These are phyloP conservation scores for Chrysolophus pictus DNA, from an alignment of 2,797 vertebrate species.

Conservation along the genomic window DNA sequence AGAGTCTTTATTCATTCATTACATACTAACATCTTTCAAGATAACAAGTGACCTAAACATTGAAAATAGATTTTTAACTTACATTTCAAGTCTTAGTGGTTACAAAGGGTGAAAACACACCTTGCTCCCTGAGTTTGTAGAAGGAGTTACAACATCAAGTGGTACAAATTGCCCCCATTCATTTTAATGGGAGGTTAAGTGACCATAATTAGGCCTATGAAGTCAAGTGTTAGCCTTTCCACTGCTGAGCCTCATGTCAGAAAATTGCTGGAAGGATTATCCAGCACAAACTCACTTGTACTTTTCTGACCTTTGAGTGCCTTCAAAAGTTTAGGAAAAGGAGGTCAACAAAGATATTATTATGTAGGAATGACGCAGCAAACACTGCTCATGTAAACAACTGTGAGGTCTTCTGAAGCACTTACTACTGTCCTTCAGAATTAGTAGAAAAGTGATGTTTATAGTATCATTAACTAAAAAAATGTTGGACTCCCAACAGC, in stretches of 20 bases:
- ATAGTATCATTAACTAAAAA: slow-evolving; percentile 24
- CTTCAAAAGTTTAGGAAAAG: slow-evolving; percentile 46
- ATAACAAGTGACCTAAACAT: not conserved
- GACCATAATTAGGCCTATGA: slow-evolving; percentile 44
- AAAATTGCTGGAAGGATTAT: slow-evolving; percentile 49
- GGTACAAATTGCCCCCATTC: slow-evolving; percentile 23
- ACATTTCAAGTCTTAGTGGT: not conserved
- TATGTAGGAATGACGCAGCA: slow-evolving; percentile 58
- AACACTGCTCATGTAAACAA: slow-evolving; percentile 55
- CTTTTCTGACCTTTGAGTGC: slow-evolving; percentile 15
- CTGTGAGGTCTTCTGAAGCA: slow-evolving; percentile 28
- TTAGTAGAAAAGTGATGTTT: slow-evolving; percentile 52
- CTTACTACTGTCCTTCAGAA: slow-evolving; percentile 51
- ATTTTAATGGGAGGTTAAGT: slow-evolving; percentile 65
- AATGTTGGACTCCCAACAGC: slow-evolving; percentile 14
- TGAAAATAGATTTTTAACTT: not conserved
- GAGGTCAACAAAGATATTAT: slow-evolving; percentile 40
- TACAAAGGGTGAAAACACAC: slow-evolving; percentile 6
- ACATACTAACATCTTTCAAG: not conserved
- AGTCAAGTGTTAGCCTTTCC: slow-evolving; percentile 46
- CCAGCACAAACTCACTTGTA: slow-evolving; percentile 20
- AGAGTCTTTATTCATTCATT: not conserved
- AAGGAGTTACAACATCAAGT: not conserved
- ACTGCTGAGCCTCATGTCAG: slow-evolving; percentile 17
- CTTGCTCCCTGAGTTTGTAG: not conserved